Evolutionary conservation across 2,888 invertebrate species (phyloP), one percentile per base, ranked within the genome.

Genomic region (Galerucella calmariensis): DNA sequence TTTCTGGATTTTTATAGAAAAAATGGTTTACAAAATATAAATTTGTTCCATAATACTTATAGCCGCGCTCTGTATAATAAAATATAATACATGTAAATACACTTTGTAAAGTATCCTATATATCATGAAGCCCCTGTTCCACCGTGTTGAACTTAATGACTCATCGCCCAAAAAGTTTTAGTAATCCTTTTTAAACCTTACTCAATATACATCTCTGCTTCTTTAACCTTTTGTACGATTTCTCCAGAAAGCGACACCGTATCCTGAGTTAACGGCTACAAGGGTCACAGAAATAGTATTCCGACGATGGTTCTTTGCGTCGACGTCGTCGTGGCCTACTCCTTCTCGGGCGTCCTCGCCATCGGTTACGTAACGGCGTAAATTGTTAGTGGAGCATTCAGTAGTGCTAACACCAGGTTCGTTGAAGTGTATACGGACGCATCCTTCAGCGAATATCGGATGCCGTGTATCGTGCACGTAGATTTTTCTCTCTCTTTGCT

Each of bases 261-360:
- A 10, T 62, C 62, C 14, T 35, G 8, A n/a, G 35, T 35, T 35
- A 61, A 61, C 14, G 41, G 35, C 61, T 35, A 35, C 27, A 41
- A 41, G 61, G 35, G 62, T n/a, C n/a, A 35, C 41, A 62, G 35
- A 62, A 62, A 16, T 61, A 27, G 27, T 8, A 16, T 62, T 53
- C 53, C 16, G 51, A 46, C 61, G 61, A 41, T 16, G 16, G 35
- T 51, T 48, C 58, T 67, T 66, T 67, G 72, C 72, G 72, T 72
- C 72, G 71, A 41, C 71, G 70, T 63, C 70, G 65, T 58, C 71
- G 71, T 46, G 71, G 48, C 66, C 56, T 53, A 27, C 66, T 44
- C 56, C 20, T 14, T 41, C 59, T 51, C 66, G 44, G 48, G 72
- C 72, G 66, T 20, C 71, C 56, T 24, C 71, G 65, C 44, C 71